Evolutionary conservation across 2,797 vertebrate genomes (phyloP).

Genomic region (Gambusia yucatana): DNA sequence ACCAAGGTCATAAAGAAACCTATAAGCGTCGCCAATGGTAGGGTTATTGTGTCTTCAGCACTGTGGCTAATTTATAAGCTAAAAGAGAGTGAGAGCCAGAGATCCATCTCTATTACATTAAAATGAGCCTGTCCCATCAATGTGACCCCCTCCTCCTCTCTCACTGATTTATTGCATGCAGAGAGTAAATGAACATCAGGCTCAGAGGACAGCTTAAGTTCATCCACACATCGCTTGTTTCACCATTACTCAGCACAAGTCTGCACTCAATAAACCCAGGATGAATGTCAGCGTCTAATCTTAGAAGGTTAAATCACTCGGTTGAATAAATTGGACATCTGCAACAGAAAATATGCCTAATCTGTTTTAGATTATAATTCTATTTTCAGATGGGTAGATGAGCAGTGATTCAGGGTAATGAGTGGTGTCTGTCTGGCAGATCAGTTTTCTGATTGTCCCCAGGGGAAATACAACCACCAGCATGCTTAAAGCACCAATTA

Average conservation of each 20-base stretch:
- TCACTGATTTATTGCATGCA: constrained; percentile 57
- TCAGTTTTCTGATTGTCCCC: background rate
- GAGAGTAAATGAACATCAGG: constrained; percentile 61
- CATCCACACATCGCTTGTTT: constrained; percentile 11
- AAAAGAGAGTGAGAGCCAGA: constrained; percentile 41
- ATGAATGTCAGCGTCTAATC: constrained; percentile 23
- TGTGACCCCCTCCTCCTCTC: constrained; percentile 50
- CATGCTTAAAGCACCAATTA: background rate
- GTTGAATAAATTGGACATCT: background rate
- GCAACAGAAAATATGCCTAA: background rate
- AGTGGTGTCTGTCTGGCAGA: background rate
- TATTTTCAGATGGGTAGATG: background rate
- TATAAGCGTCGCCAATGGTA: constrained; percentile 39
- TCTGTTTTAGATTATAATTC: background rate
- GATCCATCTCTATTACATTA: constrained; percentile 75
- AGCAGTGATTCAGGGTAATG: background rate
- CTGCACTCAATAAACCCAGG: constrained; percentile 13
- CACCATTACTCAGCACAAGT: constrained; percentile 13
- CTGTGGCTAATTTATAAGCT: constrained; percentile 53
- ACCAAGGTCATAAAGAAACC: constrained; percentile 30
- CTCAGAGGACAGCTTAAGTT: constrained; percentile 47
- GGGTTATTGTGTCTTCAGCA: constrained; percentile 53
- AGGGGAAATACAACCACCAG: constrained; percentile 13
- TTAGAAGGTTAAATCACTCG: constrained; percentile 29
- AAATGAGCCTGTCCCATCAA: constrained; percentile 50